A percentile compares a stretch with the other conserved stretches of the same genome.
Conservation (phyloP, 2,888 invertebrate species). For the Plusia festucae region DNA sequence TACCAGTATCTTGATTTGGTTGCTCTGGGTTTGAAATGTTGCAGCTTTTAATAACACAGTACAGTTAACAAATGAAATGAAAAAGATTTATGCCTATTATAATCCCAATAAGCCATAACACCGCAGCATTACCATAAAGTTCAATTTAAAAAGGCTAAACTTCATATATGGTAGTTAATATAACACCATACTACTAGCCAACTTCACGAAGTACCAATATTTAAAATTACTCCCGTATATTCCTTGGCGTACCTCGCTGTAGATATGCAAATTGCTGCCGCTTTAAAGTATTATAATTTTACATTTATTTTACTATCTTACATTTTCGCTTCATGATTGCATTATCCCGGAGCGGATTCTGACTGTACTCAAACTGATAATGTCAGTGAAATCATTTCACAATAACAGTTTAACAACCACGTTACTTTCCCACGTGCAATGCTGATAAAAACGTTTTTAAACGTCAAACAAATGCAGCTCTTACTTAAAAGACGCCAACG, state of each 20-base stretch:
- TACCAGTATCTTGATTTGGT: too few relatives aligned
- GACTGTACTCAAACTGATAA: neutral
- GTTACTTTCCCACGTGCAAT: slow-evolving; percentile 4
- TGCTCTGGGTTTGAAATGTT: too few relatives aligned
- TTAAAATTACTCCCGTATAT: neutral
- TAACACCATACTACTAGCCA: too few relatives aligned
- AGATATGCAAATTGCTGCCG: slow-evolving; percentile 1
- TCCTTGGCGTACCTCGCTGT: neutral
- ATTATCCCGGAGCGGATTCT: neutral
- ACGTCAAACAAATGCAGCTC: neutral
- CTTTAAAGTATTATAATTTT: neutral
- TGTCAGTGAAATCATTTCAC: neutral
- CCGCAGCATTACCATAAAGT: too few relatives aligned
- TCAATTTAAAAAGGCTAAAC: too few relatives aligned
- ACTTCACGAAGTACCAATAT: neutral
- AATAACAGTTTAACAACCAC: neutral
- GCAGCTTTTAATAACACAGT: too few relatives aligned
- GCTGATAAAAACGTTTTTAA: neutral
- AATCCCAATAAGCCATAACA: too few relatives aligned
- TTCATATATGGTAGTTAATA: neutral
- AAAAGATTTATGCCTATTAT: too few relatives aligned
- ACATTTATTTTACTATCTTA: slow-evolving; percentile 1
- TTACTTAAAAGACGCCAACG: neutral
- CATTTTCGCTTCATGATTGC: neutral
- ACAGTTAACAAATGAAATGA: too few relatives aligned